Conservation (phyloP, 2,797 vertebrate genomes). For the Podarcis siculus region DNA sequence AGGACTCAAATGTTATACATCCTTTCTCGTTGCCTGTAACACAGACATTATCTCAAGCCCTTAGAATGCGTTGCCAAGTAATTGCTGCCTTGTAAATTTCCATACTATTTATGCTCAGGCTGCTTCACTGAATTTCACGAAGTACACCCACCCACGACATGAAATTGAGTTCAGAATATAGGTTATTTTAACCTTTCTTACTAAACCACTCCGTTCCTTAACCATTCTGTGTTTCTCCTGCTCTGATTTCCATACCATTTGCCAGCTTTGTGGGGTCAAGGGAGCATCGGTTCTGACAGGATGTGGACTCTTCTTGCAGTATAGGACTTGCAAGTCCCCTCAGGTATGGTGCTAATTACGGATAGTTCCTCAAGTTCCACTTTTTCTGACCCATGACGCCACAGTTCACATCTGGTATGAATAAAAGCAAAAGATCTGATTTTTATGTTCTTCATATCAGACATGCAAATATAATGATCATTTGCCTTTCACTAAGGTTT, state of each 20-base stretch:
- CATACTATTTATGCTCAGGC: background rate
- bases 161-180: constrained; percentile 46
- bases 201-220: constrained; percentile 33
- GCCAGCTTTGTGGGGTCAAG: constrained; percentile 62
- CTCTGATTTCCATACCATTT: constrained; percentile 65
- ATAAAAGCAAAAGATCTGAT: constrained; percentile 26
- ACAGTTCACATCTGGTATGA: constrained; percentile 63
- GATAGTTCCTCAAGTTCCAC: constrained; percentile 50
- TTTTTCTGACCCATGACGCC: constrained; percentile 53
- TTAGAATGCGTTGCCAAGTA: too few relatives aligned
- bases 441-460: constrained; percentile 39
- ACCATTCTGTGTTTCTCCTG: constrained; percentile 15
- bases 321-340: constrained; percentile 39
- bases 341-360: constrained; percentile 65
- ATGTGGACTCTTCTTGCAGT: constrained; percentile 68
- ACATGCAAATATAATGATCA: constrained; percentile 46
- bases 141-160: background rate
- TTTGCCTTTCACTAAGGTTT: constrained; percentile 71
- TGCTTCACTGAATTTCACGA: constrained; percentile 38
- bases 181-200: constrained; percentile 54
- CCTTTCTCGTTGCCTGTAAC: too few relatives aligned
- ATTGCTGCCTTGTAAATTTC: too few relatives aligned
- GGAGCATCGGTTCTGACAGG: constrained; percentile 45
- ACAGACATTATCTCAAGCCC: too few relatives aligned
- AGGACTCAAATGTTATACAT: too few relatives aligned